Percentiles rank a stretch among this genome's conserved stretches.
These are phyloP conservation scores for Lapara coniferarum DNA, from an alignment of 2,888 invertebrate species.

Conservation along the genomic window DNA sequence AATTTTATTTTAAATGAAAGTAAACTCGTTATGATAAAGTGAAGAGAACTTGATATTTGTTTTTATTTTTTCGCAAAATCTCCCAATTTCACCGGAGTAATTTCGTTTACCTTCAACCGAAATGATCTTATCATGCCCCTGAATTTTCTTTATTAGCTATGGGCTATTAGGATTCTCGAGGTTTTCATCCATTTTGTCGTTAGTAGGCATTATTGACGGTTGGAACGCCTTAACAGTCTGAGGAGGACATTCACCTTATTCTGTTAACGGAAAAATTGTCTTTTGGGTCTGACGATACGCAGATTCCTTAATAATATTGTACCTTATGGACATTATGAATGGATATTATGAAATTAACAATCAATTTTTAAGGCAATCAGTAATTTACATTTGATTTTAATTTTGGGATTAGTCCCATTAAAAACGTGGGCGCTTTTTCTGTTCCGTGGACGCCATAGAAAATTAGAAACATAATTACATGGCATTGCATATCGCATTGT, in stretches of 20 bases:
- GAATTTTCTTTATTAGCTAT: conserved; percentile 18
- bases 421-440: too few relatives aligned
- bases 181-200: conserved; percentile 9
- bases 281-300: not conserved
- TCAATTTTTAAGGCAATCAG: too few relatives aligned
- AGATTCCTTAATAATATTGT: not conserved
- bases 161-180: conserved; percentile 10
- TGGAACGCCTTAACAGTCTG: not conserved
- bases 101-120: conserved; percentile 8
- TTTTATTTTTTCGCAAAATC: not conserved
- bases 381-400: too few relatives aligned
- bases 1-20: not conserved
- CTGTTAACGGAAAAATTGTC: not conserved
- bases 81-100: conserved; percentile 14
- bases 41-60: conserved; percentile 3
- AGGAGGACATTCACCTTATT: not conserved
- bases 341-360: too few relatives aligned
- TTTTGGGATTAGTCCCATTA: too few relatives aligned
- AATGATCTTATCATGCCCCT: not conserved
- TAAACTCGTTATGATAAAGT: not conserved
- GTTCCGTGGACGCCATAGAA: too few relatives aligned
- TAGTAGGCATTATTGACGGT: not conserved
- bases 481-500: too few relatives aligned
- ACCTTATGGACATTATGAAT: too few relatives aligned
- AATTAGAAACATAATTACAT: too few relatives aligned